Evolutionary conservation across 2,888 invertebrate species (phyloP), one percentile per base, ranked within the genome.

Genomic region (Oligia latruncula): DNA sequence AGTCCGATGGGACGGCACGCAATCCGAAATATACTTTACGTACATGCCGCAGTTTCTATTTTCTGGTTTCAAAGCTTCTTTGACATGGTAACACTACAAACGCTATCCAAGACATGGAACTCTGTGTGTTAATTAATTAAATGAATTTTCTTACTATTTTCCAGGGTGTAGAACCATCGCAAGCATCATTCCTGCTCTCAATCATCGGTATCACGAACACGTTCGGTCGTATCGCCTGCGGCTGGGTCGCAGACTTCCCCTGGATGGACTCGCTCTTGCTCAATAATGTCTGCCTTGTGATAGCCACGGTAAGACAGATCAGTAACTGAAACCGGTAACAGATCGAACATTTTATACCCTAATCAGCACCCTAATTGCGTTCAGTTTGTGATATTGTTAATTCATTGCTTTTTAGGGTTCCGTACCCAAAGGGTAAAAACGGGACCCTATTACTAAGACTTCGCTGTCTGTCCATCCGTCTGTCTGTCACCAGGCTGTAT

Each of bases 171-270:
- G 98, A 98, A 58, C 95, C 96, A 29, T 97, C 97, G 43, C 97
- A 98, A 88, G 99, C 99, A 0, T 98, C 98, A 23, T 98, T 98
- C 94, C 95, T 98, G 78, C 92, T 98, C 49, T 98, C 98, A 1
- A 98, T 98, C 82, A 99, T 99, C 91, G 99, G 99, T 82, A 99
- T 99, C 85, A 99, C 99, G 58, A 99, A 99, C 95, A 99, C 99
- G 0, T 94, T 99, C 84, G 99, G 99, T 35, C 98, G 99, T 96
- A 98, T 99, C 73, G 96, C 98, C 73, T 99, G 98, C 92, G 99
- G 99, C 49, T 98, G 98, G 96, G 98, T 99, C 62, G 99, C 99
- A 0, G 98, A 99, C 97, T 98, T 99, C 93, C 98, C 98, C 2
- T 98, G 98, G 97, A 99, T 99, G 90, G 98, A 99, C 95, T 98